phyloP scores from a whole-genome alignment of 2,888 invertebrate genomes.

The Branchellion lobata region DNA sequence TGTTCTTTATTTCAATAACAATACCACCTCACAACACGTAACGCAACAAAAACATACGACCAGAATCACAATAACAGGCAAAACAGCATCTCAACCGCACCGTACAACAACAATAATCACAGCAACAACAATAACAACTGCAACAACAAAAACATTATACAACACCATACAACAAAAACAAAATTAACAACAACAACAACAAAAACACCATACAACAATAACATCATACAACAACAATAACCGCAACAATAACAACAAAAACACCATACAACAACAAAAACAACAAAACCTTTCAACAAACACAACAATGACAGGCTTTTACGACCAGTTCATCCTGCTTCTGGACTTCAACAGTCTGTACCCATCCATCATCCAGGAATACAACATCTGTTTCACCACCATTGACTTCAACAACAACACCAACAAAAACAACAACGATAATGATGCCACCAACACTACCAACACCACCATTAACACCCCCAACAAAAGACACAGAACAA shows the following conservation, averaged over 20 bases:
- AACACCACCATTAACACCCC: too few relatives aligned
- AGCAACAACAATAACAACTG: too few relatives aligned
- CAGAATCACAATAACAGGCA: too few relatives aligned
- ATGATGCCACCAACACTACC: neutral
- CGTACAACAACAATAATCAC: neutral
- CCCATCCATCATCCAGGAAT: slow-evolving; percentile 98
- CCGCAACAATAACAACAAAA: too few relatives aligned
- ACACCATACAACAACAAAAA: too few relatives aligned
- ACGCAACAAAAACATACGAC: too few relatives aligned
- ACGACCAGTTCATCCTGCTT: slow-evolving; percentile 87
- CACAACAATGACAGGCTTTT: slow-evolving; percentile 68
- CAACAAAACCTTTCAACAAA: too few relatives aligned
- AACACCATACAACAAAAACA: slow-evolving; percentile 67
- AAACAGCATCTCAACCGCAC: neutral
- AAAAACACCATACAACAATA: too few relatives aligned
- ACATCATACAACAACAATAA: too few relatives aligned
- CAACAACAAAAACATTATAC: slow-evolving; percentile 82
- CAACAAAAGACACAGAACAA: neutral
- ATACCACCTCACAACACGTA: too few relatives aligned
- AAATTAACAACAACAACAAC: neutral
- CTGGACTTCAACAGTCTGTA: slow-evolving; percentile 99
- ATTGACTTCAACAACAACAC: slow-evolving; percentile 50
- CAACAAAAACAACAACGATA: too few relatives aligned
- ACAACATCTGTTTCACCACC: slow-evolving; percentile 99
- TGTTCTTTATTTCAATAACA: too few relatives aligned